Percentiles rank a stretch among this genome's conserved stretches.
Evolutionary conservation across 2,113 vertebrate genomes (phyloP).

Genomic region (Planiliza haematocheilus): DNA sequence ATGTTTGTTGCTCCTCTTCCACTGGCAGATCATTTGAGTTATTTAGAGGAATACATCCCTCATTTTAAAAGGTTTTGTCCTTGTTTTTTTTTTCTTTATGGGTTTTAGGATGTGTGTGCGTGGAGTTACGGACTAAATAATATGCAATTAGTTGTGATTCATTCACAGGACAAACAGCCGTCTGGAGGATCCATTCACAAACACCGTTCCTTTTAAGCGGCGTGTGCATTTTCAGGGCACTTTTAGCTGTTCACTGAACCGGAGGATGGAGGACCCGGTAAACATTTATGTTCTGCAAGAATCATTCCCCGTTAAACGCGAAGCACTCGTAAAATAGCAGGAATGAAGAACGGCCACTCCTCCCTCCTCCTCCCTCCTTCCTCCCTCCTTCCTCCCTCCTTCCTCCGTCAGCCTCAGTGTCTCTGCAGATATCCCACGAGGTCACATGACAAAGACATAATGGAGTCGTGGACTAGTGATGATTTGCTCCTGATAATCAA

Average conservation of each 20-base stretch:
- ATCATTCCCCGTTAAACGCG: neutral
- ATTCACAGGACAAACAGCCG: neutral
- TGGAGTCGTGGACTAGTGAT: constrained; percentile 49
- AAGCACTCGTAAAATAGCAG: neutral
- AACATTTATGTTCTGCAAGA: neutral
- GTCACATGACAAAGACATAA: constrained; percentile 44
- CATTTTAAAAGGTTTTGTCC: no score
- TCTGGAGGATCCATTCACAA: neutral
- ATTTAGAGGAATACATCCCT: no score
- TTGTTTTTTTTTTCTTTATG: no score
- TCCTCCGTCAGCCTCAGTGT: neutral
- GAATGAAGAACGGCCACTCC: neutral
- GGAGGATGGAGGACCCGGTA: neutral
- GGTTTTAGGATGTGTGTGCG: neutral
- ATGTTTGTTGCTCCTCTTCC: no score
- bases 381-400: neutral
- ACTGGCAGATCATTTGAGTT: no score
- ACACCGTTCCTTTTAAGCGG: neutral
- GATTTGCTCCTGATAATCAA: constrained; percentile 62
- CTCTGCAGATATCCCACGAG: constrained; percentile 7
- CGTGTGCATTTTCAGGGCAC: neutral
- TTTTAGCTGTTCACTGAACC: constrained; percentile 7
- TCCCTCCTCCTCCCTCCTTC: neutral
- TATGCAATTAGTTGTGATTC: neutral
- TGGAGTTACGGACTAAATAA: neutral